Percentiles rank a stretch among this genome's conserved stretches.
Conservation (phyloP, 2,888 invertebrate genomes). For the Spatulosminthurus flaviceps region DNA sequence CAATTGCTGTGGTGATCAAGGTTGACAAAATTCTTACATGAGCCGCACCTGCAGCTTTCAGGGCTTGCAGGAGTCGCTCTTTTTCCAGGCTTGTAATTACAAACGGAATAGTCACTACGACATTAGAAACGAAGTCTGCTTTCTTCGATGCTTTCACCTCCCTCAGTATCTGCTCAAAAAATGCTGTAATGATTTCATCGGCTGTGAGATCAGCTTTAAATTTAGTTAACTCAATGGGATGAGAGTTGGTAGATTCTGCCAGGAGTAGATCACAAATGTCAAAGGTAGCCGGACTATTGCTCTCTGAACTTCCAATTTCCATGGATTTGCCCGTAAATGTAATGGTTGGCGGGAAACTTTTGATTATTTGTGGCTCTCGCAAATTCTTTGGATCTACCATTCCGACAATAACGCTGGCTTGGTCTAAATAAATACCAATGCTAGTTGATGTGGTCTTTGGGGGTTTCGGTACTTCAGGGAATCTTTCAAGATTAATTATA, state of each 20-base stretch:
- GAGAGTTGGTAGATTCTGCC: neutral
- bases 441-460: neutral
- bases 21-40: neutral
- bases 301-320: neutral
- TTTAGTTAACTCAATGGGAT: neutral
- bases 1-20: neutral
- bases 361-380: neutral
- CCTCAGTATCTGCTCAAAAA: neutral
- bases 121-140: neutral
- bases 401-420: neutral
- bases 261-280: neutral
- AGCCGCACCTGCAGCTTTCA: neutral
- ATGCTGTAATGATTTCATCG: neutral
- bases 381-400: neutral
- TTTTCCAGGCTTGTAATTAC: neutral
- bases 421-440: constrained; percentile 7
- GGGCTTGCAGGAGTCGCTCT: neutral
- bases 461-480: neutral
- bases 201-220: neutral
- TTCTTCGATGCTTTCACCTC: neutral
- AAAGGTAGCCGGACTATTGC: neutral
- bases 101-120: neutral
- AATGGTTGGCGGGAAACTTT: neutral
- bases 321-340: neutral
- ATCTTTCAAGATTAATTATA: neutral